Evolutionary conservation across 2,888 invertebrate species (phyloP).

Genomic region (Rhingia rostrata): DNA sequence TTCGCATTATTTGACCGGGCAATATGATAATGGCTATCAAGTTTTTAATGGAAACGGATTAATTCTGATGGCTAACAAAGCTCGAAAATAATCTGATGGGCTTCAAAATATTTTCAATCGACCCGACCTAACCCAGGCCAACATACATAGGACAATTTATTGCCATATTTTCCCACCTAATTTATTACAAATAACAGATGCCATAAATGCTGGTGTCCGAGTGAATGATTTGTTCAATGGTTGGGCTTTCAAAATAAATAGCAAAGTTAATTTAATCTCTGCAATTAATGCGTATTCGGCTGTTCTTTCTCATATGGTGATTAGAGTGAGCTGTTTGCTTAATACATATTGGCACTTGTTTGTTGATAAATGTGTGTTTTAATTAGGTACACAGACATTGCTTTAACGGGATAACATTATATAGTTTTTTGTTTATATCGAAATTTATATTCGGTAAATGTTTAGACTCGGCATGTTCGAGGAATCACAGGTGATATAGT

Average conservation of each 20-base stretch:
- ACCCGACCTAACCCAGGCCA: background rate
- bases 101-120: conserved; percentile 50
- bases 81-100: conserved; percentile 50
- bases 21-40: conserved; percentile 51
- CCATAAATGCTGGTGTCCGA: conserved; percentile 13
- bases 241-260: background rate
- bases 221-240: conserved; percentile 30
- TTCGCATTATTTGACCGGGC: background rate
- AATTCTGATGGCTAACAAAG: conserved; percentile 48
- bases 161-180: conserved; percentile 35
- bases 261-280: conserved; percentile 12
- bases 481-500: too few species aligned
- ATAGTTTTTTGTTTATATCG: too few species aligned
- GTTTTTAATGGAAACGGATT: conserved; percentile 64
- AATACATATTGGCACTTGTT: background rate
- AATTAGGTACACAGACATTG: too few species aligned
- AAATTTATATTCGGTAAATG: too few species aligned
- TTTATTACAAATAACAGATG: conserved; percentile 59
- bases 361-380: too few species aligned
- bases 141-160: conserved; percentile 29
- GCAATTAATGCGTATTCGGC: background rate
- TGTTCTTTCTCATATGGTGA: background rate
- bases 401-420: too few species aligned
- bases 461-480: too few species aligned
- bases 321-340: conserved; percentile 4